These are phyloP conservation scores for Beris chalybata DNA, from an alignment of 2,888 invertebrate genomes.

Conservation along the genomic window DNA sequence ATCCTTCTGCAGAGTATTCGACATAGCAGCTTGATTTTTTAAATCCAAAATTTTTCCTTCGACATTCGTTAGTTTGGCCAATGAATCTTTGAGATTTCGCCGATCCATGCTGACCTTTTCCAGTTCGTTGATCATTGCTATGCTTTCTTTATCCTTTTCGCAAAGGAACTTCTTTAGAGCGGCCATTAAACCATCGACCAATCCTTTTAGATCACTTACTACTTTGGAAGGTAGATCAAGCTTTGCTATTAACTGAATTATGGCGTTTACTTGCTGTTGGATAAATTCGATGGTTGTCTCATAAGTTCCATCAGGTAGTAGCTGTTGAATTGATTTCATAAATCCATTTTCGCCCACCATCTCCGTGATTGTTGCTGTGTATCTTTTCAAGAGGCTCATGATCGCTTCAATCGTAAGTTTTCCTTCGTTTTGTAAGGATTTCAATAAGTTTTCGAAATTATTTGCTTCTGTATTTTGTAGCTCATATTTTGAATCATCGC, in stretches of 20 bases:
- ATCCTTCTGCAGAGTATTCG: background rate
- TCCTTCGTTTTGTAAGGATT: slow-evolving; percentile 3
- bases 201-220: background rate
- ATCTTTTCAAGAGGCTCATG: slow-evolving; percentile 3
- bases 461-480: background rate
- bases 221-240: background rate
- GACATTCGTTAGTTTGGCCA: slow-evolving; percentile 11
- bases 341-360: background rate
- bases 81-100: slow-evolving; percentile 6
- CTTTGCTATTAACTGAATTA: background rate
- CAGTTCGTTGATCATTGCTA: slow-evolving; percentile 4
- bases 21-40: slow-evolving; percentile 12
- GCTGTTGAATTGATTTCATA: too few relatives aligned
- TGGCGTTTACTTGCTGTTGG: background rate
- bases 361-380: slow-evolving; percentile 5
- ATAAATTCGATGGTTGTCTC: slow-evolving; percentile 10
- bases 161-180: slow-evolving; percentile 11
- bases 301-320: slow-evolving; percentile 3
- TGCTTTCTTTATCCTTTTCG: slow-evolving; percentile 7
- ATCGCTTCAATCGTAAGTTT: slow-evolving; percentile 13
- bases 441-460: slow-evolving; percentile 1
- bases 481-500: background rate
- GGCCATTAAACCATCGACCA: background rate
- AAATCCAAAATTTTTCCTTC: slow-evolving; percentile 10
- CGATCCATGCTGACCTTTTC: slow-evolving; percentile 15